Conservation (phyloP, 2,797 vertebrate genomes). For the Rhabdomys pumilio region DNA sequence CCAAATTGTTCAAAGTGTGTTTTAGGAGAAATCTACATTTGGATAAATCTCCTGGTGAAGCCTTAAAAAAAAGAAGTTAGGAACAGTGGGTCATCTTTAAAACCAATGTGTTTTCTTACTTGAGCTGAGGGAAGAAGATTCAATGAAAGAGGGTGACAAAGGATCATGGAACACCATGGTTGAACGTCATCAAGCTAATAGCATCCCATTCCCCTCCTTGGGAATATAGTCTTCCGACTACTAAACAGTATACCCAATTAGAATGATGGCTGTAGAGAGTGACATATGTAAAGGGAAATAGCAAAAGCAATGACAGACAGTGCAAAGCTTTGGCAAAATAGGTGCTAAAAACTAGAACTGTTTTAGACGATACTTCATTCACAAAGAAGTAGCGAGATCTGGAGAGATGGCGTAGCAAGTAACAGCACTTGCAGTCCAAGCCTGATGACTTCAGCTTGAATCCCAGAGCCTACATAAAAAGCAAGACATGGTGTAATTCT, state of each 20-base stretch:
- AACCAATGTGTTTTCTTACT: background rate
- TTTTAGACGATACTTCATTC: background rate
- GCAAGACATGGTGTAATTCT: background rate
- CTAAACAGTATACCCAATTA: background rate
- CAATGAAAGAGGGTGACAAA: slow-evolving; percentile 3
- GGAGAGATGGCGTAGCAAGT: background rate
- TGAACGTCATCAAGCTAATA: background rate
- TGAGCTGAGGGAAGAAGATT: slow-evolving; percentile 19
- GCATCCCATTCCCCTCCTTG: background rate
- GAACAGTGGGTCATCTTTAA: background rate
- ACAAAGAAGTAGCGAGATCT: background rate
- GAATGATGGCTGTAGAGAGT: background rate
- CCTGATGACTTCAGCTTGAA: background rate
- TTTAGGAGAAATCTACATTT: slow-evolving; percentile 47
- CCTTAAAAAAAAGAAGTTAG: slow-evolving; percentile 48
- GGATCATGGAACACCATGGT: background rate
- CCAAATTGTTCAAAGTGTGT: background rate
- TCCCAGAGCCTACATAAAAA: background rate
- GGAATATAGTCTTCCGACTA: background rate
- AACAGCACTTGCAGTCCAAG: background rate
- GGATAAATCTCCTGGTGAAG: background rate
- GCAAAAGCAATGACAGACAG: background rate
- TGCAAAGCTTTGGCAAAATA: background rate
- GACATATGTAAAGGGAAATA: background rate
- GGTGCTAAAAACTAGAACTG: background rate